These are phyloP conservation scores for Etheostoma cragini DNA, from an alignment of 2,113 vertebrate species.

Conservation along the genomic window DNA sequence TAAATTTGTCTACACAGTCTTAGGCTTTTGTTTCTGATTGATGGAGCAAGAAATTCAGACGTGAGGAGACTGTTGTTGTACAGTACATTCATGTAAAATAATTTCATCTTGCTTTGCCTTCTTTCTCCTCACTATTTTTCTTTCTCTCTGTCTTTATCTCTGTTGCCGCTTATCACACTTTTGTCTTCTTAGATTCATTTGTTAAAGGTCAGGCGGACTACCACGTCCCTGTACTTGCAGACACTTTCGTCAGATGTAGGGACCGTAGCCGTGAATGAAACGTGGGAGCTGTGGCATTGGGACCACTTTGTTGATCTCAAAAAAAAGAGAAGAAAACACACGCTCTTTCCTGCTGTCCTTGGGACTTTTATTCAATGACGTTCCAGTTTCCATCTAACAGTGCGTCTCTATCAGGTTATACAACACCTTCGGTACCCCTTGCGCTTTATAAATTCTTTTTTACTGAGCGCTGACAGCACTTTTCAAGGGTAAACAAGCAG, in stretches of 20 bases:
- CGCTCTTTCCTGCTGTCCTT: slow-evolving; percentile 14
- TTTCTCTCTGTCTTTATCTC: background rate
- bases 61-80: slow-evolving; percentile 12
- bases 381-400: slow-evolving; percentile 34
- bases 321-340: background rate
- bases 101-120: slow-evolving; percentile 1
- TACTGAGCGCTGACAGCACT: slow-evolving; percentile 29
- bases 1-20: slow-evolving; percentile 46
- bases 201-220: slow-evolving; percentile 56
- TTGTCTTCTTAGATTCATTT: slow-evolving; percentile 35
- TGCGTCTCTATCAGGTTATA: slow-evolving; percentile 48
- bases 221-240: slow-evolving; percentile 13
- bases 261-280: slow-evolving; percentile 31
- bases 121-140: background rate
- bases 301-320: slow-evolving; percentile 32
- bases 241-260: slow-evolving; percentile 48
- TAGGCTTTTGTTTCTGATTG: slow-evolving; percentile 65
- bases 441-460: slow-evolving; percentile 43
- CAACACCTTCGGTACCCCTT: slow-evolving; percentile 40
- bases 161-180: slow-evolving; percentile 29
- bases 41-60: slow-evolving; percentile 59
- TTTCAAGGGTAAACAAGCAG: slow-evolving; percentile 38
- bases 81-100: slow-evolving; percentile 31
- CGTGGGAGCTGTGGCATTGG: slow-evolving; percentile 5
- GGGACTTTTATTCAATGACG: slow-evolving; percentile 28